phyloP scores from a whole-genome alignment of 2,888 invertebrate genomes.

The Trissolcus brochymenae region DNA sequence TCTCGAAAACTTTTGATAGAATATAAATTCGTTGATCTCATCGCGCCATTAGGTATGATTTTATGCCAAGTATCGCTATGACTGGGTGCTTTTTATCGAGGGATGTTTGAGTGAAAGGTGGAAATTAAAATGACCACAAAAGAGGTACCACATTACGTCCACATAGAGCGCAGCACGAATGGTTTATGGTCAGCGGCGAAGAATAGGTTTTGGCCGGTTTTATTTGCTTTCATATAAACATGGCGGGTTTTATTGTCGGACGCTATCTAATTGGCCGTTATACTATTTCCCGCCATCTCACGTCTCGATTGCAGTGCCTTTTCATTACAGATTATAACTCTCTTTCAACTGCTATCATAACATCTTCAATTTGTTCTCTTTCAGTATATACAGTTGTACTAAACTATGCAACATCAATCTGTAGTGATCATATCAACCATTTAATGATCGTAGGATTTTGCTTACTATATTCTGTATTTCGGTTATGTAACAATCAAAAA shows the following conservation, averaged over 20 bases:
- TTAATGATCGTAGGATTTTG: no score
- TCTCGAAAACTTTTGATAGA: background rate
- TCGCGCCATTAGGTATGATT: slow-evolving; percentile 13
- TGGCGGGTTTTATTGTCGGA: slow-evolving; percentile 72
- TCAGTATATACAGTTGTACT: background rate
- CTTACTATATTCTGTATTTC: no score
- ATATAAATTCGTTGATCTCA: slow-evolving; percentile 3
- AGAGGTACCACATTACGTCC: slow-evolving; percentile 61
- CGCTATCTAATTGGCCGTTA: slow-evolving; percentile 73
- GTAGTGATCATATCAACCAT: no score
- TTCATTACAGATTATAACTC: slow-evolving; percentile 26
- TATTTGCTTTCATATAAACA: slow-evolving; percentile 70
- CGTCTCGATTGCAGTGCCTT: slow-evolving; percentile 23
- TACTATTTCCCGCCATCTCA: slow-evolving; percentile 57
- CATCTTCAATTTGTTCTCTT: background rate
- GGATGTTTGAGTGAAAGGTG: slow-evolving; percentile 22
- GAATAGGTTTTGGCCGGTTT: slow-evolving; percentile 61
- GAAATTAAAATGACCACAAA: slow-evolving; percentile 55
- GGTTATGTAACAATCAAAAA: no score
- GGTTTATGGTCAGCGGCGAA: slow-evolving; percentile 58
- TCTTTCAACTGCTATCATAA: no score
- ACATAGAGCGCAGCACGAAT: slow-evolving; percentile 40
- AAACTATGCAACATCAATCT: no score
- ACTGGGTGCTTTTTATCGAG: slow-evolving; percentile 44
- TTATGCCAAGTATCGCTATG: slow-evolving; percentile 40